Conservation (phyloP, 1,140 invertebrate species). For the Octopus sinensis region DNA sequence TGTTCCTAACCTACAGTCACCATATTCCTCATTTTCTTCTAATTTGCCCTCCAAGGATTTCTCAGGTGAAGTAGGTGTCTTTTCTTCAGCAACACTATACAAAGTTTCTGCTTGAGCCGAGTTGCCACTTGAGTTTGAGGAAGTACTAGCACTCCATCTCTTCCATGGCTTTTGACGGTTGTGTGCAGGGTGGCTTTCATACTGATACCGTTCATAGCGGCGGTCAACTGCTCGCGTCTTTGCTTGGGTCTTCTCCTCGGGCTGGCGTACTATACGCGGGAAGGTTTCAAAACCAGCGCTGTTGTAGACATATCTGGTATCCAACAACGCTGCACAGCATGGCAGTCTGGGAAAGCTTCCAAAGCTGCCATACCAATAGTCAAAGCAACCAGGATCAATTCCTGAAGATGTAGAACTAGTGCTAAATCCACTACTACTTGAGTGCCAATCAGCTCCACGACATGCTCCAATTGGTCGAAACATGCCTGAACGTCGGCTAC, state of each 20-base stretch:
- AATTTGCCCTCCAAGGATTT: neutral
- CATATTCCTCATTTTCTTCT: neutral
- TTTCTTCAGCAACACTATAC: conserved; percentile 9
- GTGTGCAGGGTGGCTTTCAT: neutral
- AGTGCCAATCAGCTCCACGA: conserved; percentile 26
- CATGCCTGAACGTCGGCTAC: neutral
- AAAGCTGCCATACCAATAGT: conserved; percentile 22
- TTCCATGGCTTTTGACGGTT: conserved; percentile 10
- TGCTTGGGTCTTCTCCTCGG: neutral
- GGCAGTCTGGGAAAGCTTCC: conserved; percentile 7
- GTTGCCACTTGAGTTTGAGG: conserved; percentile 30
- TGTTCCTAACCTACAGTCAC: neutral
- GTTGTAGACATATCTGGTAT: conserved; percentile 1
- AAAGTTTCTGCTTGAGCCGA: conserved; percentile 15
- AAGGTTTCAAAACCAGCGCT: conserved; percentile 2
- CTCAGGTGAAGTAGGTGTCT: conserved; percentile 6
- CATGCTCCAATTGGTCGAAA: conserved; percentile 1
- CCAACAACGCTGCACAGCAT: conserved; percentile 9
- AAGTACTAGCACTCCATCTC: conserved; percentile 3
- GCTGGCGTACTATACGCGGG: conserved; percentile 6
- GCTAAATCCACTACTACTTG: conserved; percentile 40
- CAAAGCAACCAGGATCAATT: conserved; percentile 43
- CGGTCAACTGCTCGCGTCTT: conserved; percentile 6
- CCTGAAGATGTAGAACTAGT: conserved; percentile 43
- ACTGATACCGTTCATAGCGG: conserved; percentile 11